Percentiles rank a stretch among this genome's conserved stretches.
These are phyloP conservation scores for Bombylius discolor DNA, from an alignment of 2,888 invertebrate species.

Conservation along the genomic window DNA sequence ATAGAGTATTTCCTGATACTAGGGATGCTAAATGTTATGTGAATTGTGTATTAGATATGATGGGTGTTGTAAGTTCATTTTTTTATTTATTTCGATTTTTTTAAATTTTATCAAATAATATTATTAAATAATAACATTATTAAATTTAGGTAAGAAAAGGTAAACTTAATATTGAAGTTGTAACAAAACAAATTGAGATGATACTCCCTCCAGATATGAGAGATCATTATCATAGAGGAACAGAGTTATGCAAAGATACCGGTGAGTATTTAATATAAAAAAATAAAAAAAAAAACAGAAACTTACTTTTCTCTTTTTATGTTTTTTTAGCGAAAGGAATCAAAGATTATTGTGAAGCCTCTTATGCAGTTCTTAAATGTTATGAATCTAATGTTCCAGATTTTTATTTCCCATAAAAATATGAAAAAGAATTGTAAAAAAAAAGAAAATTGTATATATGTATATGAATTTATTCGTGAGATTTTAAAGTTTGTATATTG, in stretches of 20 bases:
- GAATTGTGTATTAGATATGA: conserved; percentile 31
- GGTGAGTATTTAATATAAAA: conserved; percentile 9
- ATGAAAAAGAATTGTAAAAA: too few relatives aligned
- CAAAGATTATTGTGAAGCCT: conserved; percentile 32
- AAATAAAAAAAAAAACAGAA: neutral
- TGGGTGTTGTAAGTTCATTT: conserved; percentile 32
- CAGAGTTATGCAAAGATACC: conserved; percentile 4
- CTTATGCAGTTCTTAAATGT: conserved; percentile 24
- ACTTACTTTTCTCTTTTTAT: neutral
- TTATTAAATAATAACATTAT: neutral
- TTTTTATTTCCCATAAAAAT: conserved; percentile 2
- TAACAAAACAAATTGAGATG: conserved; percentile 13
- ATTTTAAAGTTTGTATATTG: too few relatives aligned
- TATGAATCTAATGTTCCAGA: neutral
- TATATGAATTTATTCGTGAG: too few relatives aligned
- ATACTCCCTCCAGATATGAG: conserved; percentile 10
- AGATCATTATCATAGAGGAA: conserved; percentile 1
- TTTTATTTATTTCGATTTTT: too few relatives aligned
- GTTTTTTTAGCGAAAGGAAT: conserved; percentile 21
- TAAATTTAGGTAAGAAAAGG: conserved; percentile 11
- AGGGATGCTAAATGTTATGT: conserved; percentile 32
- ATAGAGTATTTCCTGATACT: conserved; percentile 10
- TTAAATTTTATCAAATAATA: too few relatives aligned
- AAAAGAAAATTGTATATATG: too few relatives aligned
- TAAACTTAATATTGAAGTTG: conserved; percentile 11